Evolutionary conservation across 2,113 vertebrate genomes (phyloP).

Genomic region (Chaenocephalus aceratus): DNA sequence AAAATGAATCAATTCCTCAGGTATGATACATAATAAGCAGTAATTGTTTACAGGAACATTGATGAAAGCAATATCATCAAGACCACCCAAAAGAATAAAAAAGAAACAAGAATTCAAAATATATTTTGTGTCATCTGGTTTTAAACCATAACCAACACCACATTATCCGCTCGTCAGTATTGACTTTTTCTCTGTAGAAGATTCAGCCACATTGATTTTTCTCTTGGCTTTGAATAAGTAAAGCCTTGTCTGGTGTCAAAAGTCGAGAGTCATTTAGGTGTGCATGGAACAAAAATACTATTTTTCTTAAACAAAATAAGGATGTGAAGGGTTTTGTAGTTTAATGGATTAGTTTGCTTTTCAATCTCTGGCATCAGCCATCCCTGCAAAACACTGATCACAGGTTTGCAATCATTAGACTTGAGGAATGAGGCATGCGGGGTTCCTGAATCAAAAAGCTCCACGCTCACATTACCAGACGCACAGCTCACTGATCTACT

Average conservation of each 20-base stretch:
- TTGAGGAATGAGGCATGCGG: conserved; percentile 56
- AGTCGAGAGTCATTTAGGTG: conserved; percentile 4
- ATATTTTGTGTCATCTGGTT: conserved; percentile 48
- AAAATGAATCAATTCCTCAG: conserved; percentile 41
- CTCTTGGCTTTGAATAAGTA: conserved; percentile 31
- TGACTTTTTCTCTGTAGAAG: conserved; percentile 29
- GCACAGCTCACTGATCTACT: conserved; percentile 36
- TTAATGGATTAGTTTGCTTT: conserved; percentile 12
- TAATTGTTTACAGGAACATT: conserved; percentile 52
- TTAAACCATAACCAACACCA: conserved; percentile 46
- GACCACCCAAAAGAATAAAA: conserved; percentile 16
- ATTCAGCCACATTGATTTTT: conserved; percentile 37
- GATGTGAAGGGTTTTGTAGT: conserved; percentile 1
- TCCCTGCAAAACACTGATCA: conserved; percentile 20
- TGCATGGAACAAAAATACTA: neutral
- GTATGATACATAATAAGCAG: conserved; percentile 52
- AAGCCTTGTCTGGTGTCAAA: conserved; percentile 22
- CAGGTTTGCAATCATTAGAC: conserved; percentile 42
- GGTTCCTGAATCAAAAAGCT: conserved; percentile 61
- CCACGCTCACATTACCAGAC: conserved; percentile 31
- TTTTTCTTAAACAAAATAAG: conserved; percentile 20
- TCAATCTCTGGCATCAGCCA: neutral
- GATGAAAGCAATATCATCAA: conserved; percentile 53
- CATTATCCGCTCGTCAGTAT: conserved; percentile 35
- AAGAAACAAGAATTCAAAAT: conserved; percentile 28